These are phyloP conservation scores for Struthidea cinerea DNA, from an alignment of 2,113 vertebrate species.

Conservation along the genomic window DNA sequence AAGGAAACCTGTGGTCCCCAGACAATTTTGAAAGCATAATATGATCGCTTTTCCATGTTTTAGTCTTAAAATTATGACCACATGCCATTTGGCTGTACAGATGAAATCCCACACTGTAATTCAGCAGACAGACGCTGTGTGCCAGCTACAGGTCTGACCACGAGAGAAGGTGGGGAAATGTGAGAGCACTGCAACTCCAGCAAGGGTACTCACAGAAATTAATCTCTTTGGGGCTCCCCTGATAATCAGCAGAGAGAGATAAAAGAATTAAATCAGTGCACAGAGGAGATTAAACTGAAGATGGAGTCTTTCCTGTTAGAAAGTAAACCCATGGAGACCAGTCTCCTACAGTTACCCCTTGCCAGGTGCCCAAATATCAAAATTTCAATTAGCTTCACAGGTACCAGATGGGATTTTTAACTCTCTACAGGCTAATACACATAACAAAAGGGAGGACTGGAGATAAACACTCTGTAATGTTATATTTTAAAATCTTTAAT, in stretches of 20 bases:
- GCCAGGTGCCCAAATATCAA: not conserved
- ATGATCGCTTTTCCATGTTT: not conserved
- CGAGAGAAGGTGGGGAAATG: fast-evolving
- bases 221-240: not conserved
- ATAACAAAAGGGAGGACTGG: not conserved
- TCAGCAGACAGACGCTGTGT: not conserved
- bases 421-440: not conserved
- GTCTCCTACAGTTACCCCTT: not conserved
- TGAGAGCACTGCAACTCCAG: not conserved
- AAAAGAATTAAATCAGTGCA: not conserved
- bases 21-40: not conserved
- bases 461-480: not conserved
- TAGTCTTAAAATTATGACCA: not conserved
- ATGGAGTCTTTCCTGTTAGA: not conserved
- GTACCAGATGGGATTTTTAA: not conserved
- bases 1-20: not conserved
- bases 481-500: not conserved
- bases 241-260: not conserved
- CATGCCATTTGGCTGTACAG: not conserved
- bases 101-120: not conserved
- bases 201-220: not conserved
- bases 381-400: not conserved
- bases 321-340: not conserved
- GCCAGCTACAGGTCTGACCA: not conserved
- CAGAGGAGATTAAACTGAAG: not conserved